Evolutionary conservation across 2,888 invertebrate species (phyloP).

Genomic region (Agriopis marginaria): DNA sequence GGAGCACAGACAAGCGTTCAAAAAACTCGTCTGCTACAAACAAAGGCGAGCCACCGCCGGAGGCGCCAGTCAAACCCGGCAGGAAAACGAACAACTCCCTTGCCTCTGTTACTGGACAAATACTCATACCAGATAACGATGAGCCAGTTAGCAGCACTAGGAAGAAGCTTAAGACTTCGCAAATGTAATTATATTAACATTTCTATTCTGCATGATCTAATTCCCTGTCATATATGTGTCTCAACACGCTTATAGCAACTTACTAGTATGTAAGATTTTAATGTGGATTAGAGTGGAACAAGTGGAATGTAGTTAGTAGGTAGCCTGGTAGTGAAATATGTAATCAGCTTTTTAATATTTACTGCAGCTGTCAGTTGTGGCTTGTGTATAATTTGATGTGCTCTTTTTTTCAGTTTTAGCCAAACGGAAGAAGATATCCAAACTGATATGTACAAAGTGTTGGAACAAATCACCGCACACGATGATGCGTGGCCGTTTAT

Average conservation of each 20-base stretch:
- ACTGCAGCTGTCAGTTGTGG: too few relatives aligned
- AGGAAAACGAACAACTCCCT: conserved; percentile 95
- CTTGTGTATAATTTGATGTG: background rate
- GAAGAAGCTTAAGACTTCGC: conserved; percentile 89
- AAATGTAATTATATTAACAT: conserved; percentile 83
- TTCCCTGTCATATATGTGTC: too few relatives aligned
- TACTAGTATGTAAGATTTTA: too few relatives aligned
- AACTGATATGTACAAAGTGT: conserved; percentile 96
- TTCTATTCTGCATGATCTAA: background rate
- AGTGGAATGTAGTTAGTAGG: too few relatives aligned
- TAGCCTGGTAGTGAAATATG: too few relatives aligned
- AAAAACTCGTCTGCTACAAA: conserved; percentile 72
- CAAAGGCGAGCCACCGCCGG: conserved; percentile 77
- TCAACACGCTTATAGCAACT: too few relatives aligned
- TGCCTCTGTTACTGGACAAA: conserved; percentile 93
- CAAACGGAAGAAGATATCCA: conserved; percentile 94
- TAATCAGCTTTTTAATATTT: too few relatives aligned
- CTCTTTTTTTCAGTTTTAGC: conserved; percentile 86
- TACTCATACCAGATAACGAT: conserved; percentile 88
- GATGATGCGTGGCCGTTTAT: conserved; percentile 98
- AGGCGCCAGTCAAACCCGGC: conserved; percentile 83
- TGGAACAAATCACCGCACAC: conserved; percentile 94
- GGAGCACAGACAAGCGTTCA: conserved; percentile 71
- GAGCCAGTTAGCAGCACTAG: conserved; percentile 79
- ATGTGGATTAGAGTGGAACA: too few relatives aligned